Conservation (phyloP, 2,888 invertebrate genomes). For the Gibbula magus region DNA sequence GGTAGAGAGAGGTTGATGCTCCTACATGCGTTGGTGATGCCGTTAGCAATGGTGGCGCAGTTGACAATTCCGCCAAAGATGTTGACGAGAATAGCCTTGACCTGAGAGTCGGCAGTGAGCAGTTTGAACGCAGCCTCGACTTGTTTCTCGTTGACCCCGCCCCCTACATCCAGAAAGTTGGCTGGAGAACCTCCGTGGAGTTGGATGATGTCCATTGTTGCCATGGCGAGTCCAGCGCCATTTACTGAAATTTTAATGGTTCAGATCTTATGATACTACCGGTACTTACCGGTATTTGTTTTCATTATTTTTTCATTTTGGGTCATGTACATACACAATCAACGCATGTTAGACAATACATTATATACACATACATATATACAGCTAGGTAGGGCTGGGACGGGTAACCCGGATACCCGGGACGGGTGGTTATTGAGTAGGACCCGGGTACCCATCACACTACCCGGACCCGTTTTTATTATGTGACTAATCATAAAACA, state of each 20-base stretch:
- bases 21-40: conserved; percentile 91
- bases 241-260: conserved; percentile 83
- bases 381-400: no score
- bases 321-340: no score
- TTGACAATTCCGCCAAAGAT: conserved; percentile 99
- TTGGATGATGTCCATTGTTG: conserved; percentile 99
- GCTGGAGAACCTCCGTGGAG: conserved; percentile 96
- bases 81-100: conserved; percentile 96
- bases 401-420: no score
- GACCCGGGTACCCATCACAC: no score
- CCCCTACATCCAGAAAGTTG: conserved; percentile 98
- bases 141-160: conserved; percentile 94
- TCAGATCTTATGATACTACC: no score
- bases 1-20: conserved; percentile 88
- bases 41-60: conserved; percentile 96
- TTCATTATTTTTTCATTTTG: no score
- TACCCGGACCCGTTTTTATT: no score
- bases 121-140: conserved; percentile 94
- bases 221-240: conserved; percentile 99
- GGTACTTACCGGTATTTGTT: no score
- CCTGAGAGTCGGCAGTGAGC: conserved; percentile 84
- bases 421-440: no score
- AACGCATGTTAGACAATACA: no score
- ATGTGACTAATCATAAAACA: no score
- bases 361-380: no score